A percentile compares a stretch with the other conserved stretches of the same genome.
Conservation (phyloP, 92 coral and sea anemone species). For the Ricordea florida region DNA sequence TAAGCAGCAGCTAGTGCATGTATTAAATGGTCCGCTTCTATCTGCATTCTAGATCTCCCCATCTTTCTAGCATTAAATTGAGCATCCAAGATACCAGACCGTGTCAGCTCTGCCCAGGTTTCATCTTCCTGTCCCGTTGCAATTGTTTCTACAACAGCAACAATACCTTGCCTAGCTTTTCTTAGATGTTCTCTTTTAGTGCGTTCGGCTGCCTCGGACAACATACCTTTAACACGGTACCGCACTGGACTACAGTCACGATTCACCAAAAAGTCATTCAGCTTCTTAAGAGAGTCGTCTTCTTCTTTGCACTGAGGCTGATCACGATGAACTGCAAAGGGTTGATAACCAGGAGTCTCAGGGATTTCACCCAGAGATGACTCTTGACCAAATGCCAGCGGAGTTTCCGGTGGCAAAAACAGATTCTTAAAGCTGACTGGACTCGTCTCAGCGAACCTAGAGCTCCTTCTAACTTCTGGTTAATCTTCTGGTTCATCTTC, state of each 20-base stretch:
- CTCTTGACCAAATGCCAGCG: conserved; percentile 13
- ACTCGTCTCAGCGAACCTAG: conserved; percentile 20
- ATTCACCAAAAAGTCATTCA: conserved; percentile 39
- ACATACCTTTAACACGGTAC: conserved; percentile 13
- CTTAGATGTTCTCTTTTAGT: conserved; percentile 46
- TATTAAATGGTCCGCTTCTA: conserved; percentile 19
- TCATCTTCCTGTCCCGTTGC: conserved; percentile 63
- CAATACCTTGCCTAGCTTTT: conserved; percentile 46
- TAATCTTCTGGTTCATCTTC: background rate
- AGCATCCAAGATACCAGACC: conserved; percentile 7
- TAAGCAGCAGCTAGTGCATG: conserved; percentile 52
- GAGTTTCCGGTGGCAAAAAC: conserved; percentile 20
- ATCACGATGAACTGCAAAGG: background rate
- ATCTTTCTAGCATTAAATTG: conserved; percentile 21
- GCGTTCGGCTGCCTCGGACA: conserved; percentile 33
- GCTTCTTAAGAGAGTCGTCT: conserved; percentile 12
- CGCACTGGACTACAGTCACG: conserved; percentile 60
- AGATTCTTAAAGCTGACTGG: conserved; percentile 19
- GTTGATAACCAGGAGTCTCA: conserved; percentile 55
- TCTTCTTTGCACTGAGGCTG: conserved; percentile 9
- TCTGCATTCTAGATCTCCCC: background rate
- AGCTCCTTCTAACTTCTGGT: conserved; percentile 14
- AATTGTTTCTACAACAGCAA: conserved; percentile 49
- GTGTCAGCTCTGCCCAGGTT: conserved; percentile 30
- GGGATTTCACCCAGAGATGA: background rate